Conservation (phyloP, 2,113 vertebrate species). For the Pseudopipra pipra region DNA sequence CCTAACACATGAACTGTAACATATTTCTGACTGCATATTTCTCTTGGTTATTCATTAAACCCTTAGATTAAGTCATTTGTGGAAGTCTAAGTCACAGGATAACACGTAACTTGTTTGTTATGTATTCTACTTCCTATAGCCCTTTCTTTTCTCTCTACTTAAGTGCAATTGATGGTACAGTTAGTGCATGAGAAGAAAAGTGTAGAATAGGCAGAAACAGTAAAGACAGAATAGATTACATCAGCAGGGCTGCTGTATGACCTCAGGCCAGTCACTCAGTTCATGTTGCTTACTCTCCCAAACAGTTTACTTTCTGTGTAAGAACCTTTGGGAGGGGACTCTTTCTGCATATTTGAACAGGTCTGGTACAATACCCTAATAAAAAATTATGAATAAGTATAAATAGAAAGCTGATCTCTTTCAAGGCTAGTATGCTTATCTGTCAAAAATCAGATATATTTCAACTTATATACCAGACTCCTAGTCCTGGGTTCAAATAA, state of each 20-base stretch:
- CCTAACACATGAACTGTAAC: not conserved
- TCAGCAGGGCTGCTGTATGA: not conserved
- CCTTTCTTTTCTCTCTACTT: not conserved
- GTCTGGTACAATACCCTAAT: not conserved
- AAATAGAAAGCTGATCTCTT: not conserved
- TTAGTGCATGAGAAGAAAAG: not conserved
- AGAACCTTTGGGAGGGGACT: not conserved
- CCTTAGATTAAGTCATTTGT: not conserved
- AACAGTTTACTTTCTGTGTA: not conserved
- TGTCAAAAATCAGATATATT: not conserved
- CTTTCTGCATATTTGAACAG: not conserved
- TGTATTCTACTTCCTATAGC: not conserved
- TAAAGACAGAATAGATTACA: not conserved
- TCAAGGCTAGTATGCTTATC: not conserved
- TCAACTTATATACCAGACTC: not conserved
- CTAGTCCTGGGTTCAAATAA: not conserved
- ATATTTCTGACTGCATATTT: not conserved
- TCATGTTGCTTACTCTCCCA: not conserved
- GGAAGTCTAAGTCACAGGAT: not conserved
- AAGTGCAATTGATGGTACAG: not conserved
- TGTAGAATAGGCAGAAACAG: not conserved
- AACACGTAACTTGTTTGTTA: not conserved
- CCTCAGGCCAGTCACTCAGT: not conserved
- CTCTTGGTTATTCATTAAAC: not conserved
- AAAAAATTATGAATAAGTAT: not conserved